Evolutionary conservation across 2,888 invertebrate genomes (phyloP).

Genomic region (Apamea crenata): DNA sequence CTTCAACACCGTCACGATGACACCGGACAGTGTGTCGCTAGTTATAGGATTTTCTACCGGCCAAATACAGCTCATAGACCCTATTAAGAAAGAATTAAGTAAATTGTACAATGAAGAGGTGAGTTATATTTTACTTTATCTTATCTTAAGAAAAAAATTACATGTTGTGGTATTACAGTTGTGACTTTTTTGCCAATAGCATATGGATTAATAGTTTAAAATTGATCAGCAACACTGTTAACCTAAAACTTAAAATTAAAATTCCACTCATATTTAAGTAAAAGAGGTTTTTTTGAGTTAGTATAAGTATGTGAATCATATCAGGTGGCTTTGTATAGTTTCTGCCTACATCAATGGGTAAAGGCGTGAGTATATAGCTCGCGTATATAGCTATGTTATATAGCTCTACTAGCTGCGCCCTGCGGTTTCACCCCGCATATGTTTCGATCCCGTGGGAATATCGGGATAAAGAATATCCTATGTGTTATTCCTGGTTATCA

Average conservation of each 20-base stretch:
- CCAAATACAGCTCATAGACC: slow-evolving; percentile 99
- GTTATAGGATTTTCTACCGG: slow-evolving; percentile 99
- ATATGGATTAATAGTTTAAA: not conserved
- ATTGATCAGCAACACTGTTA: not conserved
- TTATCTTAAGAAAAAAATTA: not conserved
- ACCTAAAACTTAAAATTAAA: not conserved
- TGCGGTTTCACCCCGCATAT: no score
- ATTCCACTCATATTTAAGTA: no score
- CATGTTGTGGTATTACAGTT: not conserved
- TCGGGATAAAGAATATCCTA: no score
- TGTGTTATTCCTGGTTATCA: no score
- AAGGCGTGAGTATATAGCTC: not conserved
- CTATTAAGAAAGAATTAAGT: slow-evolving; percentile 98
- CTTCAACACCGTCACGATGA: slow-evolving; percentile 96
- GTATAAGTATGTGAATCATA: not conserved
- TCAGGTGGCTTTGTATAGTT: not conserved
- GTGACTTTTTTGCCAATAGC: not conserved
- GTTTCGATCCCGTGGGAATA: no score
- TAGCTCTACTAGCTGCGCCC: no score
- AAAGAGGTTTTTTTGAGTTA: not conserved
- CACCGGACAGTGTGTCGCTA: slow-evolving; percentile 95
- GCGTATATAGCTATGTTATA: no score
- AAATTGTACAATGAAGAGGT: slow-evolving; percentile 99
- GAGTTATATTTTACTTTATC: slow-evolving; percentile 71
- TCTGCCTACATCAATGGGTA: not conserved